Percentiles rank a stretch among this genome's conserved stretches.
Evolutionary conservation across 2,888 invertebrate species (phyloP).

Genomic region (Podabrus alpinus): DNA sequence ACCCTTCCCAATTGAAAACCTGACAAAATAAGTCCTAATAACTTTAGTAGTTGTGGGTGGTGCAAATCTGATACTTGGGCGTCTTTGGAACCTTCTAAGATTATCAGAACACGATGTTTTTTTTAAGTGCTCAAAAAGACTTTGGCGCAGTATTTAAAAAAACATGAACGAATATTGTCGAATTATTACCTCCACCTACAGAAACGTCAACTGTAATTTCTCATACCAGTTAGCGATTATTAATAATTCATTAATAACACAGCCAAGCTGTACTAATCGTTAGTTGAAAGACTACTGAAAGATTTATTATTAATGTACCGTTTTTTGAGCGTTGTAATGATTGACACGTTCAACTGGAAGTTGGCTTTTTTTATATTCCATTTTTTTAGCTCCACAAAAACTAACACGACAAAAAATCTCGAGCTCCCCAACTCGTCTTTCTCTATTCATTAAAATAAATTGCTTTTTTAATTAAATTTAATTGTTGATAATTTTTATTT

Average conservation of each 20-base stretch:
- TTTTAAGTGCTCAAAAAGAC: too few relatives aligned
- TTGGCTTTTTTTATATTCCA: background rate
- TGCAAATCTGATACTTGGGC: too few relatives aligned
- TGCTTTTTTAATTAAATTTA: background rate
- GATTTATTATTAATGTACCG: background rate
- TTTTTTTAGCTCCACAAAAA: background rate
- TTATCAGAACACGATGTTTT: too few relatives aligned
- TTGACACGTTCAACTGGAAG: background rate
- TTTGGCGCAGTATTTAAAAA: too few relatives aligned
- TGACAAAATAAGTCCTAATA: too few relatives aligned
- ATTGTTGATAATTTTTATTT: background rate
- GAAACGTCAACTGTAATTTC: background rate
- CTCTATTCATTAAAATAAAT: background rate
- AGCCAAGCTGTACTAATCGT: background rate
- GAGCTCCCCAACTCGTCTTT: background rate
- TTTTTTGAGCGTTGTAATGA: background rate
- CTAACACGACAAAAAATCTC: background rate
- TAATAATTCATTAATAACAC: background rate
- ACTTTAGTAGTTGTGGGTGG: too few relatives aligned
- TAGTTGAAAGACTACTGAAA: background rate
- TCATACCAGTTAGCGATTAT: background rate
- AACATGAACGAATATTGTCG: background rate
- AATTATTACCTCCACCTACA: background rate
- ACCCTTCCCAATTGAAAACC: too few relatives aligned
- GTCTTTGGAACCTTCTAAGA: too few relatives aligned